Conservation (phyloP, 2,888 invertebrate genomes). For the Venustoraphidia nigricollis region DNA sequence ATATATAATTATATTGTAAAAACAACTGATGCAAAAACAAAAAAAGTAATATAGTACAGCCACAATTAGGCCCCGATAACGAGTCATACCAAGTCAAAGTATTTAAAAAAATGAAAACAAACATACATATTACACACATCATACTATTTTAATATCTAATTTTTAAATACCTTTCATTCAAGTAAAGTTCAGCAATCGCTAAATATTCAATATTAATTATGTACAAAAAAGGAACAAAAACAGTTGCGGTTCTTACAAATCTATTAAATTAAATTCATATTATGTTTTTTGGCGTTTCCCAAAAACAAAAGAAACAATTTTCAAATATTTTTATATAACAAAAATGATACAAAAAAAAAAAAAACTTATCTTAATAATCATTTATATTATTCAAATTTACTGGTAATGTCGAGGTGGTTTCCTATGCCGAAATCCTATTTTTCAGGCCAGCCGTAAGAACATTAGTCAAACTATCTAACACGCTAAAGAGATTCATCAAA, state of each 20-base stretch:
- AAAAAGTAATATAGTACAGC: background rate
- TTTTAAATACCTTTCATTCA: slow-evolving; percentile 4
- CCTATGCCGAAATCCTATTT: too few relatives aligned
- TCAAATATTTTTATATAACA: slow-evolving; percentile 26
- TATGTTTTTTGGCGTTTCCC: slow-evolving; percentile 27
- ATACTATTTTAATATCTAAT: background rate
- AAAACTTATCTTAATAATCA: slow-evolving; percentile 12
- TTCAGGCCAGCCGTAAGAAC: background rate
- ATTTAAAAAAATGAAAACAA: background rate
- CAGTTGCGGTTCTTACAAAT: slow-evolving; percentile 21
- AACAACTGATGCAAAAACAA: background rate
- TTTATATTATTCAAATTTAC: background rate
- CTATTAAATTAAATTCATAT: slow-evolving; percentile 14
- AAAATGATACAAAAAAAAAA: slow-evolving; percentile 21
- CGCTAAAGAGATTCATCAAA: background rate
- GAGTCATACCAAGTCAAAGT: background rate
- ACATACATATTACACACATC: background rate
- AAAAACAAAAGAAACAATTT: slow-evolving; percentile 23
- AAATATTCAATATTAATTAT: slow-evolving; percentile 17
- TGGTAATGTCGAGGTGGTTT: slow-evolving; percentile 2
- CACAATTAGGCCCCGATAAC: background rate
- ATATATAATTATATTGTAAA: slow-evolving; percentile 12
- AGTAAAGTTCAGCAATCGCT: slow-evolving; percentile 11
- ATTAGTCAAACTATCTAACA: background rate
- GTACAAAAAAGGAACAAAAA: slow-evolving; percentile 31